Conservation (phyloP, 2,113 vertebrate species). For the Rousettus leschenaultii region DNA sequence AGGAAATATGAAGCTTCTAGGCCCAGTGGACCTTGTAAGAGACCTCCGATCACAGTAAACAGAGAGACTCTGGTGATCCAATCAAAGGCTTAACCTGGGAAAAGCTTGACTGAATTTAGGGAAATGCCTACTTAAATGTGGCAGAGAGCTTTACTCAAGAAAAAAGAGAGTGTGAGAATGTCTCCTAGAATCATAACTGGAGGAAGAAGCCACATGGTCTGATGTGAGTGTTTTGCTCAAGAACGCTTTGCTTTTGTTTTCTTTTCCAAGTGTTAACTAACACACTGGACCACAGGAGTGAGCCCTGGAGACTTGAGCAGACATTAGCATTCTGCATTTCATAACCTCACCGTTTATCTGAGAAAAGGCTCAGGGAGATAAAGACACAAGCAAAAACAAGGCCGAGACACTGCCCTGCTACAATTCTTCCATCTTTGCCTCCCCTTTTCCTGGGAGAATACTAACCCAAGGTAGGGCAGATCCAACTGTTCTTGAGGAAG, state of each 20-base stretch:
- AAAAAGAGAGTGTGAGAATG: not conserved
- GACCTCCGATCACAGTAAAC: not conserved
- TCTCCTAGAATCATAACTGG: not conserved
- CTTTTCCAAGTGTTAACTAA: not conserved
- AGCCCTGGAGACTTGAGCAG: not conserved
- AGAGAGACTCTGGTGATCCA: not conserved
- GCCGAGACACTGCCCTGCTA: fast-evolving
- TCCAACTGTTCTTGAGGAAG: not conserved
- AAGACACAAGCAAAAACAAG: not conserved
- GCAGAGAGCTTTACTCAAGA: not conserved
- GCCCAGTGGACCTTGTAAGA: not conserved
- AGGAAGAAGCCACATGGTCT: not conserved
- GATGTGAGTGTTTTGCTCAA: not conserved
- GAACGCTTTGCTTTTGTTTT: not conserved
- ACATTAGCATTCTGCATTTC: not conserved
- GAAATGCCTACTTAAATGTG: not conserved
- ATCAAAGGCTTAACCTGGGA: not conserved
- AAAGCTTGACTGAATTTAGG: not conserved
- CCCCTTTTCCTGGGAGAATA: not conserved
- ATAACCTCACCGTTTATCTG: not conserved
- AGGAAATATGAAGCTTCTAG: not conserved
- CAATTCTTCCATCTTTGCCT: not conserved
- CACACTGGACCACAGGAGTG: not conserved
- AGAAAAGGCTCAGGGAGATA: not conserved
- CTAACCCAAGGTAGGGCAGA: not conserved